Conservation (phyloP, 2,797 vertebrate species). For the Siniperca obscura region DNA sequence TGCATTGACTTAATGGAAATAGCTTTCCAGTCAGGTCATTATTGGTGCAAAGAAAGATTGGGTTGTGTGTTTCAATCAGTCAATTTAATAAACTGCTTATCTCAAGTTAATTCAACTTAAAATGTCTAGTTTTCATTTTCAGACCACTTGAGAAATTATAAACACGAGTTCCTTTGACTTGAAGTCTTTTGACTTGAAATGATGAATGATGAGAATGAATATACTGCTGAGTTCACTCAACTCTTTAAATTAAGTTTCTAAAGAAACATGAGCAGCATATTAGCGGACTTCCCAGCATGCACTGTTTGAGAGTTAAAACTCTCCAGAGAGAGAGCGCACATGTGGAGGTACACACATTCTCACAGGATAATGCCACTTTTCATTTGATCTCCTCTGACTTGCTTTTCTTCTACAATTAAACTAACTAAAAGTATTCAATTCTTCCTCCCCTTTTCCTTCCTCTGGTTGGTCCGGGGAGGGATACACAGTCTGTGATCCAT, state of each 20-base stretch:
- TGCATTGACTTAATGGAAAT: conserved; percentile 19
- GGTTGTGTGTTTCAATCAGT: conserved; percentile 42
- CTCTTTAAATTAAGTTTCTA: not conserved
- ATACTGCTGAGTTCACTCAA: not conserved
- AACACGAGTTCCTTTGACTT: not conserved
- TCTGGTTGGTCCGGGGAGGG: too few species aligned
- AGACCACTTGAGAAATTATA: not conserved
- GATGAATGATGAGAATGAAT: not conserved
- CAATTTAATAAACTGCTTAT: conserved; percentile 10
- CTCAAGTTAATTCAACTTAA: not conserved
- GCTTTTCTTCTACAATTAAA: too few species aligned
- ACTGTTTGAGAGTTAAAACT: too few species aligned
- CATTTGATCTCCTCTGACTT: too few species aligned
- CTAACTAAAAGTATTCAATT: too few species aligned
- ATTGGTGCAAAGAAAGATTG: conserved; percentile 29
- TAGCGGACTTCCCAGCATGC: too few species aligned
- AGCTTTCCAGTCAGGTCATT: conserved; percentile 44
- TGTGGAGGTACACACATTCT: too few species aligned
- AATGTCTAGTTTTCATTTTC: not conserved
- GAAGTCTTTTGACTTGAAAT: not conserved
- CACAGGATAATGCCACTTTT: too few species aligned
- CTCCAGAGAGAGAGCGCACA: too few species aligned
- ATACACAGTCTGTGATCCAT: not conserved
- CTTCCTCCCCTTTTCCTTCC: too few species aligned
- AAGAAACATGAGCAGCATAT: too few species aligned